Base-by-base conservation (phyloP, 2,888 invertebrate genomes). In the Sphaerolaimus hirsutus region DNA sequence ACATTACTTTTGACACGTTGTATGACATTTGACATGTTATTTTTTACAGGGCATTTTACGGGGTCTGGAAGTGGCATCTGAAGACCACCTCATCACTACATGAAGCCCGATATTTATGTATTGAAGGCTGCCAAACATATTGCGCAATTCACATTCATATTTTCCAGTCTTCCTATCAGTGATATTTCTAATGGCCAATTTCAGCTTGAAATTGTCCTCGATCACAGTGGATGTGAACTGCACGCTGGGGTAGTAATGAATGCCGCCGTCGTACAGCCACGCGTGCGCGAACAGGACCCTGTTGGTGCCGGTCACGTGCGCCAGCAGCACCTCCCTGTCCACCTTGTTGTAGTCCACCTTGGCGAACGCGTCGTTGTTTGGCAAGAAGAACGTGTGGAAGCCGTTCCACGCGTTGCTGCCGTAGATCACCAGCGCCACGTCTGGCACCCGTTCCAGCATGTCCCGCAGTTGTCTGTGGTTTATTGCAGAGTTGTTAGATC, bases 381-480 rank as follows among this genome's bases (percentile, higher is more conserved):
- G 63, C 41, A 63, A 51, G 49, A 63, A 63, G 51, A 61, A 64
- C 1, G 62, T 62, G 50, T 62, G 61, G 50, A 59, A 63, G 21
- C 60, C 60, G 44, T 58, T 56, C 57, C 57, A 58, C 1, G 55
- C 58, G 12, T 58, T 58, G 4, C 52, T 51, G 10, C 61, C 61
- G 40, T 51, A 62, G 41, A 61, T 57, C 10, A 63, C 58, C 1
- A 59, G 50, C 1, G 59, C 58, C 41, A 62, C 58, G 48, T 61
- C 61, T 1, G 62, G 62, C 14, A 56, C 54, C 1, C 58, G 55
- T 42, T 59, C 54, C 12, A 62, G 53, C 41, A 60, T 54, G 44
- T 62, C 60, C 2, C 61, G 54, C n/a, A 62, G 50, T 46, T 58
- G 56, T 14, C 60, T 61, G 50, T 35, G 56, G 50, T 5, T 37